Base-by-base conservation (phyloP, 2,888 invertebrate species). In the Lingula anatina region DNA sequence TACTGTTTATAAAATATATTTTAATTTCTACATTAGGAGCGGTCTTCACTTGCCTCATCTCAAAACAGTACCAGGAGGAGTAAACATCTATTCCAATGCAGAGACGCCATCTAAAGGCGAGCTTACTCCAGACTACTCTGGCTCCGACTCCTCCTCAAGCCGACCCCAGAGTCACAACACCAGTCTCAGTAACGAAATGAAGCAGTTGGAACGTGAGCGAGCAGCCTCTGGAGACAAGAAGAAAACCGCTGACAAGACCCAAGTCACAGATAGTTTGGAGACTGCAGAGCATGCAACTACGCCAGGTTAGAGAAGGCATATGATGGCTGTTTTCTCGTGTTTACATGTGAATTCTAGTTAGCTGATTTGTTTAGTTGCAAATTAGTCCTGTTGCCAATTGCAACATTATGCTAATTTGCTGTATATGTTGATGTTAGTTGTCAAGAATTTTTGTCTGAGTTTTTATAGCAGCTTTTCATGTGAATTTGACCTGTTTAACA, bases 71-170 rank as follows among this genome's bases (percentile, higher is more conserved):
- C n/a, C n/a, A n/a, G n/a, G n/a, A n/a, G n/a, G 9, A 31, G 31
- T 64, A 51, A 53, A 57, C 9, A 59, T 62, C 7, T 55, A 40
- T 45, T 54, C 57, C 26, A 65, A 67, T 23, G 65, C 64, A 7
- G 85, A 85, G 21, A 82, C 85, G 45, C 84, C 86, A 61, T 56
- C 70, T 38, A 84, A 27, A 81, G 84, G 44, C 76, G 80, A 47
- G 73, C 81, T 52, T 73, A 83, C 44, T 79, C 65, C 65, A 1
- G 79, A 24, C 26, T 70, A 71, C 45, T 69, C 65, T 56, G 70
- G 69, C 48, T 64, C 68, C 41, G 65, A 64, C 50, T 68, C 65
- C 5, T 60, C 76, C 2, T 71, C 72, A 3, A 64, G 64, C 36
- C 67, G 70, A 44, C 63, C 63, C 5, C 62, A 62, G 7, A 72